These are phyloP conservation scores for Coilia nasus DNA, from an alignment of 2,797 vertebrate species.

Conservation along the genomic window DNA sequence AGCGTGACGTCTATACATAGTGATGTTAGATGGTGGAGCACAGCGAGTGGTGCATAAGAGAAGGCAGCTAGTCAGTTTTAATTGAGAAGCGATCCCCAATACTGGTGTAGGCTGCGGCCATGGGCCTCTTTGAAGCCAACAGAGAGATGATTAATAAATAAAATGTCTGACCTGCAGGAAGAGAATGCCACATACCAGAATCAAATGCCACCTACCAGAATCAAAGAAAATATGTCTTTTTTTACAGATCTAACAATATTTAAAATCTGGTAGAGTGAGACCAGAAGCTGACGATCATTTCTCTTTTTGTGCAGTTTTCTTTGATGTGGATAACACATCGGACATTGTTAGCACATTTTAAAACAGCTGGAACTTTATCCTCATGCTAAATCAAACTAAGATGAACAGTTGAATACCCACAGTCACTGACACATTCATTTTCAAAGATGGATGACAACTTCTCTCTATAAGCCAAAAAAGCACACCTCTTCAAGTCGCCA, in stretches of 20 bases:
- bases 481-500: too few relatives aligned
- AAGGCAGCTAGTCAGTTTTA: conserved; percentile 64
- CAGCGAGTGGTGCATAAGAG: conserved; percentile 43
- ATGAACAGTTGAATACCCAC: background rate
- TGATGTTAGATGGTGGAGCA: conserved; percentile 52
- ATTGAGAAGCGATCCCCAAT: conserved; percentile 56
- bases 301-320: conserved; percentile 30
- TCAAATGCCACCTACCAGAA: conserved; percentile 53
- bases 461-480: too few relatives aligned
- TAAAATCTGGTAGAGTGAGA: conserved; percentile 55
- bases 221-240: conserved; percentile 57
- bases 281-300: conserved; percentile 61
- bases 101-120: conserved; percentile 39
- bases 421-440: background rate
- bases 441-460: too few relatives aligned
- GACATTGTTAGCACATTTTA: background rate
- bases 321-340: conserved; percentile 5
- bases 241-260: conserved; percentile 43
- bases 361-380: background rate
- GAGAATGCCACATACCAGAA: conserved; percentile 45
- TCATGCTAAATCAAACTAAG: background rate
- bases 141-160: conserved; percentile 58
- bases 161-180: conserved; percentile 54
- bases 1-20: conserved; percentile 59
- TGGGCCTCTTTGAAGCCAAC: conserved; percentile 59